These are phyloP conservation scores for Stictonetta naevosa DNA, from an alignment of 2,113 vertebrate genomes.

Conservation along the genomic window DNA sequence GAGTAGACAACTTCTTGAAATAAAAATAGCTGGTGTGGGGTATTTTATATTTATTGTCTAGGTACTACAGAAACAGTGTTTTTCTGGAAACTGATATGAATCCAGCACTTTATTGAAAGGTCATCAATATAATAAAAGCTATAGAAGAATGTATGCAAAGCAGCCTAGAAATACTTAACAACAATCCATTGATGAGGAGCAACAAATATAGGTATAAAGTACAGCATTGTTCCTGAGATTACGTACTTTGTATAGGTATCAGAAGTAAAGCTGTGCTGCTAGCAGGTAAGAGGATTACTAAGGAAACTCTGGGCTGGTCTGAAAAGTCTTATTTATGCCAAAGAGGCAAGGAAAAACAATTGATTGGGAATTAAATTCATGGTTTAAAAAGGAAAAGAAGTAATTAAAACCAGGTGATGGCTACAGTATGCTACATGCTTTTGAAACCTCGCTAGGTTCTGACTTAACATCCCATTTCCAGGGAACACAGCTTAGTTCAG, in stretches of 20 bases:
- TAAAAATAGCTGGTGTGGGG: background rate
- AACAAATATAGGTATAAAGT: background rate
- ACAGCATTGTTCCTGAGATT: background rate
- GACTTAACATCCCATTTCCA: background rate
- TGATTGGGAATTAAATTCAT: background rate
- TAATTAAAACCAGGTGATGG: background rate
- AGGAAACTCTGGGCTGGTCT: background rate
- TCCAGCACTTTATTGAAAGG: background rate
- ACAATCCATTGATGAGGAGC: background rate
- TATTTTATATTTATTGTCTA: background rate
- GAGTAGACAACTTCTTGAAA: background rate
- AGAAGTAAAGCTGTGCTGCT: background rate
- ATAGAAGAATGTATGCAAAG: background rate
- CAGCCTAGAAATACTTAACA: background rate
- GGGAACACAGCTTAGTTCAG: background rate
- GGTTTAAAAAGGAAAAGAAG: background rate
- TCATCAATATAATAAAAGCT: background rate
- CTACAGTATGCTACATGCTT: background rate
- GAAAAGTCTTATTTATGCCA: background rate
- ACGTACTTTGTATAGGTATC: background rate
- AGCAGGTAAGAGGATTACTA: background rate
- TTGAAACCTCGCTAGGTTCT: background rate
- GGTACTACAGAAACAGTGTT: background rate
- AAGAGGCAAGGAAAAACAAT: background rate
- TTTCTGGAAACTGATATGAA: background rate